A percentile compares a stretch with the other conserved stretches of the same genome.
Evolutionary conservation across 2,888 invertebrate genomes (phyloP).

Genomic region (Orchesella flavescens): DNA sequence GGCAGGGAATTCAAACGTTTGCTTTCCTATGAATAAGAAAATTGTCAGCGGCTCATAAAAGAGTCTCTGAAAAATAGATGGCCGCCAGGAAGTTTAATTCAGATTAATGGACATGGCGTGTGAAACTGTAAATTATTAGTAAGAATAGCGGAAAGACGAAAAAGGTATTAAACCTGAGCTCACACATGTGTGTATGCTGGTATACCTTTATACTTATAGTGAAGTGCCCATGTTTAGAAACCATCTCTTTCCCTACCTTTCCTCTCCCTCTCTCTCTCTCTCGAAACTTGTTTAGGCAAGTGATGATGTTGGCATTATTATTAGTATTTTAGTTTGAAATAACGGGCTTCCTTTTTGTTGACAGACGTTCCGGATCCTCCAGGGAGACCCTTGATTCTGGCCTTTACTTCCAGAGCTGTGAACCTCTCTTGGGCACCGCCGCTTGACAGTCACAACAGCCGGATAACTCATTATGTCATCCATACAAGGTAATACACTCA

Average conservation of each 20-base stretch:
- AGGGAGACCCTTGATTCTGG: slow-evolving; percentile 82
- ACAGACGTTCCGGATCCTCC: slow-evolving; percentile 80
- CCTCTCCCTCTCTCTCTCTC: neutral
- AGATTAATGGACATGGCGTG: slow-evolving; percentile 68
- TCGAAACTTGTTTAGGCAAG: slow-evolving; percentile 20
- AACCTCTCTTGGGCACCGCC: slow-evolving; percentile 85
- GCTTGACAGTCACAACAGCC: slow-evolving; percentile 81
- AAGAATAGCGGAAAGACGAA: neutral
- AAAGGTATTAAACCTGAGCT: slow-evolving; percentile 5
- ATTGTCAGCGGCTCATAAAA: slow-evolving; percentile 27
- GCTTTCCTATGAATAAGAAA: neutral
- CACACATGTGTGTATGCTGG: too few species aligned
- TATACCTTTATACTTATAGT: too few species aligned
- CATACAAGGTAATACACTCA: slow-evolving; percentile 80
- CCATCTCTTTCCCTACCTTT: neutral
- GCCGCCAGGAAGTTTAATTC: slow-evolving; percentile 55
- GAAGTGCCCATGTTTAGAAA: neutral
- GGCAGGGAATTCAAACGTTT: too few species aligned
- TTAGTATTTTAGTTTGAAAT: slow-evolving; percentile 45
- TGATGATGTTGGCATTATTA: slow-evolving; percentile 26
- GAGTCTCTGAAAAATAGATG: slow-evolving; percentile 41
- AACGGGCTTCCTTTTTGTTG: slow-evolving; percentile 60
- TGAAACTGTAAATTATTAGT: slow-evolving; percentile 68
- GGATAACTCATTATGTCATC: slow-evolving; percentile 83
- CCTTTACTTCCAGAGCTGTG: slow-evolving; percentile 83